Conservation (phyloP, 1,140 invertebrate species). For the Scaptomyza hsui region DNA sequence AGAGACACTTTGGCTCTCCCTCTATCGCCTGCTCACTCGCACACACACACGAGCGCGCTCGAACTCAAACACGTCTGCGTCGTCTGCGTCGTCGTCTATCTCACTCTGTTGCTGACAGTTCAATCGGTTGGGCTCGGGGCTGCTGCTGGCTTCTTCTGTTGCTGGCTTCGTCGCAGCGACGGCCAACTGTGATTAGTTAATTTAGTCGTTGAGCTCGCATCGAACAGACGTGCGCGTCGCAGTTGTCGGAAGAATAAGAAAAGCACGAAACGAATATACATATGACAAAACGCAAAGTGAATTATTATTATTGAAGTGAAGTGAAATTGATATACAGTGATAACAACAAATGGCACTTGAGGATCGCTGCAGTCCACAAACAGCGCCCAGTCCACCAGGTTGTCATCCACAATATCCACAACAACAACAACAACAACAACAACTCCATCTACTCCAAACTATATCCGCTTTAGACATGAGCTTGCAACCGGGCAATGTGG, state of each 20-base stretch:
- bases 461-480: conserved; percentile 69
- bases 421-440: conserved; percentile 17
- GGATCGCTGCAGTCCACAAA: conserved; percentile 86
- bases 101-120: conserved; percentile 71
- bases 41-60: conserved; percentile 21
- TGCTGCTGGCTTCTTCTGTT: conserved; percentile 48
- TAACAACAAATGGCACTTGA: conserved; percentile 85
- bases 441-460: conserved; percentile 3
- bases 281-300: conserved; percentile 30
- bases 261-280: conserved; percentile 20
- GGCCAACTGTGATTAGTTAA: conserved; percentile 82
- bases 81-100: conserved; percentile 23
- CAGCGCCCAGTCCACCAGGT: conserved; percentile 85
- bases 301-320: conserved; percentile 36
- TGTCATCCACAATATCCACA: conserved; percentile 51
- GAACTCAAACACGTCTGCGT: conserved; percentile 7
- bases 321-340: conserved; percentile 12
- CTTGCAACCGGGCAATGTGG: conserved; percentile 48
- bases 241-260: conserved; percentile 43
- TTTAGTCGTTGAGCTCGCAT: conserved; percentile 82
- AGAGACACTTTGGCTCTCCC: conserved; percentile 19
- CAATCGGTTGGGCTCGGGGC: conserved; percentile 65
- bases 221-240: conserved; percentile 82
- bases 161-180: conserved; percentile 73
- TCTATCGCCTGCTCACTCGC: conserved; percentile 26